A percentile compares a stretch with the other conserved stretches of the same genome.
Evolutionary conservation across 2,797 vertebrate species (phyloP).

Genomic region (Gallinago stenura): DNA sequence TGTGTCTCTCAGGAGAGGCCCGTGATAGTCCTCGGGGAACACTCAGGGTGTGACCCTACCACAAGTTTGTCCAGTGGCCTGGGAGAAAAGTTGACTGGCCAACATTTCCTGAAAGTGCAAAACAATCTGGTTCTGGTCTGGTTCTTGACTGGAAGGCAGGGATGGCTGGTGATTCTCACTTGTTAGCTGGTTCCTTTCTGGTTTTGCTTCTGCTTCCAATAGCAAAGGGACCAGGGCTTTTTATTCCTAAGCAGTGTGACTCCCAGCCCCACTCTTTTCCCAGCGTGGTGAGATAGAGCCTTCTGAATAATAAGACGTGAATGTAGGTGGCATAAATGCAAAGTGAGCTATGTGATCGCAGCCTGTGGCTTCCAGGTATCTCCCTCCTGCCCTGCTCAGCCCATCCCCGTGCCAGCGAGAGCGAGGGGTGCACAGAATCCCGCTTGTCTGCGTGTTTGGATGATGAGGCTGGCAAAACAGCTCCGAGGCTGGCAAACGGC

Average conservation of each 20-base stretch:
- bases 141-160: neutral
- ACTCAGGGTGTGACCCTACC: neutral
- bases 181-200: neutral
- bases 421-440: neutral
- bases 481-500: neutral
- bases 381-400: neutral
- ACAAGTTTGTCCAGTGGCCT: neutral
- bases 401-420: neutral
- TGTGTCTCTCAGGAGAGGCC: neutral
- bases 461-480: neutral
- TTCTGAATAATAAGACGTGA: neutral
- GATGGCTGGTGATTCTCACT: neutral
- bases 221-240: neutral
- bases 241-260: neutral
- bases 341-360: neutral
- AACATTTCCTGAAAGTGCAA: neutral
- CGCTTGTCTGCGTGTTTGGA: rapidly evolving
- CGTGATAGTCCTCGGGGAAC: neutral
- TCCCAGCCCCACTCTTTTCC: neutral
- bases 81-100: neutral
- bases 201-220: neutral
- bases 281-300: neutral
- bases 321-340: neutral
- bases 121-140: neutral
- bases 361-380: neutral